Percentiles rank a stretch among this genome's conserved stretches.
phyloP scores from a whole-genome alignment of 2,797 vertebrate genomes.

The Hypotaenidia okinawae region DNA sequence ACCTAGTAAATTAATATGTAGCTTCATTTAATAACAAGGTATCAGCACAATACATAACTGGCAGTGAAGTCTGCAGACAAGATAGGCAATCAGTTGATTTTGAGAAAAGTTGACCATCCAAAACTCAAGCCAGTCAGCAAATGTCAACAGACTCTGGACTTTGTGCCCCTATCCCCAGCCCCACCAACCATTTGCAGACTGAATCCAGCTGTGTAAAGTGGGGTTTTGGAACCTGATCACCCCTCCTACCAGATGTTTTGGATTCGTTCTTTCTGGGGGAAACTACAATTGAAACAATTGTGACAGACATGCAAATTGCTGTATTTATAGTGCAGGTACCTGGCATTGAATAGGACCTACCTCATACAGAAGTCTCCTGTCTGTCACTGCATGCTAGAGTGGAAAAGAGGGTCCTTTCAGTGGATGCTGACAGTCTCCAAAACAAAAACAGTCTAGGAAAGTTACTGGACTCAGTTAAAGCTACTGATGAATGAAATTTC shows the following conservation, averaged over 20 bases:
- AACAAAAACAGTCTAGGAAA: neutral
- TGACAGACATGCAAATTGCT: neutral
- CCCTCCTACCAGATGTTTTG: neutral
- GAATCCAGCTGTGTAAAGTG: neutral
- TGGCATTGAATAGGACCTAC: neutral
- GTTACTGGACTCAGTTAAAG: neutral
- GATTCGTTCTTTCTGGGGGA: neutral
- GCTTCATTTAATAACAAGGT: neutral
- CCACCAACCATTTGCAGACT: neutral
- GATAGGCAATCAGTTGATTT: neutral
- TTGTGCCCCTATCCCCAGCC: rapidly evolving
- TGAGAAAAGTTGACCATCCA: neutral
- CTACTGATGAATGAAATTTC: neutral
- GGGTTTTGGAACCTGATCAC: rapidly evolving
- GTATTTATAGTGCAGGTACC: neutral
- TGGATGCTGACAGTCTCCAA: neutral
- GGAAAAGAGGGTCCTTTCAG: neutral
- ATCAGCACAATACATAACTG: neutral
- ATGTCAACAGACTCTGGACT: neutral
- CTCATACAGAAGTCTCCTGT: neutral
- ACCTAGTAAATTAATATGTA: neutral
- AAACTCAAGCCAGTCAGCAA: neutral
- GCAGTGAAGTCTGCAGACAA: neutral
- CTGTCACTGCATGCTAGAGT: neutral
- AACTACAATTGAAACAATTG: neutral